Conservation (phyloP, 2,797 vertebrate genomes). For the Dendrocincla tyrannina region DNA sequence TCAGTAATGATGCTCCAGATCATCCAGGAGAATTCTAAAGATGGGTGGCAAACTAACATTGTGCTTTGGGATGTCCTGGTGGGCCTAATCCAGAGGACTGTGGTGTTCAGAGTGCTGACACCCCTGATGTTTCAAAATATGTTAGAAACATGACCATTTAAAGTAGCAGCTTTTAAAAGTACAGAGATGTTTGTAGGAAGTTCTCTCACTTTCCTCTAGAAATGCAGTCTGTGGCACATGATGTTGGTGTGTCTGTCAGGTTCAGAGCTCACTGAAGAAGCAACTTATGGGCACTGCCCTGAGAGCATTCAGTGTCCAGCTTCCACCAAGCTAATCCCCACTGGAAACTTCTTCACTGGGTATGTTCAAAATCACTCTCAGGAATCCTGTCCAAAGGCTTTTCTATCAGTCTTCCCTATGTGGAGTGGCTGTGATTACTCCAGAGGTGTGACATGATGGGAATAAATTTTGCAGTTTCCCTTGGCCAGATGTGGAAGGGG, state of each 20-base stretch:
- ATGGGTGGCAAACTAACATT: not conserved
- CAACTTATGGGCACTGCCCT: no score
- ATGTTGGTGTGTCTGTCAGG: no score
- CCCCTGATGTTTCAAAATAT: not conserved
- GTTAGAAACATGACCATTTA: not conserved
- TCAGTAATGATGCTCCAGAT: not conserved
- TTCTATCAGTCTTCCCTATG: fast-evolving
- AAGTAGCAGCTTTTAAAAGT: not conserved
- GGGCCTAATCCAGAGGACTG: not conserved
- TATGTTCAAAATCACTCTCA: not conserved
- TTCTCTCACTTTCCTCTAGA: not conserved
- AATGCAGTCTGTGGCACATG: not conserved
- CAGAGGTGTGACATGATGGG: not conserved
- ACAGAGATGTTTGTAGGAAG: not conserved
- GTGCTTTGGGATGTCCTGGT: not conserved
- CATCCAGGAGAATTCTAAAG: not conserved
- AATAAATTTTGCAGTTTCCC: not conserved
- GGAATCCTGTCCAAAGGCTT: not conserved
- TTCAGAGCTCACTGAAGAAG: not conserved
- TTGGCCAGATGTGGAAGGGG: not conserved
- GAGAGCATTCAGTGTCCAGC: not conserved
- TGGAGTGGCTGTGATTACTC: not conserved
- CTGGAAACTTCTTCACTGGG: not conserved
- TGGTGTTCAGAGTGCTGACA: not conserved
- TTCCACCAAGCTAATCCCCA: not conserved